Conservation (phyloP, 1,140 invertebrate genomes). For the Euwallacea similis region DNA sequence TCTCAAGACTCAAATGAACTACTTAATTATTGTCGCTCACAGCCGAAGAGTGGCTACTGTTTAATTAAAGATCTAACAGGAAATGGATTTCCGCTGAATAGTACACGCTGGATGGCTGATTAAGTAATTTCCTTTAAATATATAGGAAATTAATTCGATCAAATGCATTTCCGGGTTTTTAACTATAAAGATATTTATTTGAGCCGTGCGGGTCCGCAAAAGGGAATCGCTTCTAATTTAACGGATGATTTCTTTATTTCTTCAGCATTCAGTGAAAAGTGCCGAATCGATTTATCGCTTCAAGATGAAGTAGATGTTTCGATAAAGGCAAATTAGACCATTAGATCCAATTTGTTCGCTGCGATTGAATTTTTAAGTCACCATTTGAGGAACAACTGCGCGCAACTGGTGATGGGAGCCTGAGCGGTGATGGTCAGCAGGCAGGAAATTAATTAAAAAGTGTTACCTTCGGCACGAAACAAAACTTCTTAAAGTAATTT, state of each 20-base stretch:
- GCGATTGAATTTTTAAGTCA: neutral
- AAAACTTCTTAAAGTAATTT: neutral
- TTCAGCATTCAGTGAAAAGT: constrained; percentile 20
- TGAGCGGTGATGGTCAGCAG: too few relatives aligned
- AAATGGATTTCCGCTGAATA: constrained; percentile 24
- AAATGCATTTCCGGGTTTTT: neutral
- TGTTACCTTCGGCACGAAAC: too few relatives aligned
- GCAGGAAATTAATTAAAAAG: too few relatives aligned
- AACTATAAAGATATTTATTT: constrained; percentile 27
- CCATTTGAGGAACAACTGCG: too few relatives aligned
- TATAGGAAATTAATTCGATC: neutral
- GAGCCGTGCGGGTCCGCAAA: constrained; percentile 19
- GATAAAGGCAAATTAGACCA: constrained; percentile 24
- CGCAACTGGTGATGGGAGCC: too few relatives aligned
- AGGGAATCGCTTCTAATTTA: constrained; percentile 25
- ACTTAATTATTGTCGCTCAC: constrained; percentile 25
- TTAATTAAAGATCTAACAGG: constrained; percentile 29
- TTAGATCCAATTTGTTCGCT: neutral
- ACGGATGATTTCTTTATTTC: constrained; percentile 26
- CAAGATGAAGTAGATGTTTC: constrained; percentile 10
- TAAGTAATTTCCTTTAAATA: constrained; percentile 10
- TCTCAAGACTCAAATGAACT: constrained; percentile 16
- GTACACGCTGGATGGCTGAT: constrained; percentile 7
- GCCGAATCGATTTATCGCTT: constrained; percentile 28
- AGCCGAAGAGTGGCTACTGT: constrained; percentile 6